phyloP scores from a whole-genome alignment of 2,888 invertebrate species.

The Cantharis nigra region DNA sequence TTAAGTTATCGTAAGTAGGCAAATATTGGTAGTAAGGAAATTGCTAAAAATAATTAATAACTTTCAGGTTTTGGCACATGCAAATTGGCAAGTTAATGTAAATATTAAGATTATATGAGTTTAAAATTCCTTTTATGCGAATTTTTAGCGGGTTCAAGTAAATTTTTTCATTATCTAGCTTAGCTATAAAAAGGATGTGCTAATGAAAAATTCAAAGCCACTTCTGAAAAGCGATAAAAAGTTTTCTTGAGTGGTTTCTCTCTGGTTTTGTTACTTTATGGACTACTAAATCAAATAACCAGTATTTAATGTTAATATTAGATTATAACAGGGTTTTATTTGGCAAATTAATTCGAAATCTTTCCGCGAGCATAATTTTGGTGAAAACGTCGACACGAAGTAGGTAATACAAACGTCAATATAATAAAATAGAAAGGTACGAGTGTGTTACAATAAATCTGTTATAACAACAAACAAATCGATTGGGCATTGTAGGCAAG shows the following conservation, averaged over 20 bases:
- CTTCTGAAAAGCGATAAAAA: conserved; percentile 12
- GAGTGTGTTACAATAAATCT: conserved; percentile 12
- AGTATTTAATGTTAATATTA: conserved; percentile 1
- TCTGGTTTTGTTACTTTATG: conserved; percentile 1
- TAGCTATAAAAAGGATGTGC: conserved; percentile 2
- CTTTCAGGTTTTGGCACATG: not conserved
- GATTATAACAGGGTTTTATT: not conserved
- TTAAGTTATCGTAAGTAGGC: not conserved
- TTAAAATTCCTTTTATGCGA: not conserved
- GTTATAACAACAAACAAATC: conserved; percentile 32
- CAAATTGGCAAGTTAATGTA: not conserved
- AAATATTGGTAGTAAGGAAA: not conserved
- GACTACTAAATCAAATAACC: not conserved
- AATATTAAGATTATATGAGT: not conserved
- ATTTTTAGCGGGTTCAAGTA: not conserved
- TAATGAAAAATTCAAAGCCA: conserved; percentile 17
- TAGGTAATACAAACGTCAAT: not conserved
- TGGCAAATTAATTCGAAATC: not conserved
- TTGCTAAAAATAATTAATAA: not conserved
- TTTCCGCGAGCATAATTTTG: not conserved
- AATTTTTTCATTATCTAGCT: conserved; percentile 9
- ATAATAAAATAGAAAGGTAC: not conserved
- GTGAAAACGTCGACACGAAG: not conserved
- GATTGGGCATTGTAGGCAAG: conserved; percentile 30
- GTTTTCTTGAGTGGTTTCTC: conserved; percentile 4